phyloP scores from a whole-genome alignment of 2,888 invertebrate species.

The Conops quadrifasciatus region DNA sequence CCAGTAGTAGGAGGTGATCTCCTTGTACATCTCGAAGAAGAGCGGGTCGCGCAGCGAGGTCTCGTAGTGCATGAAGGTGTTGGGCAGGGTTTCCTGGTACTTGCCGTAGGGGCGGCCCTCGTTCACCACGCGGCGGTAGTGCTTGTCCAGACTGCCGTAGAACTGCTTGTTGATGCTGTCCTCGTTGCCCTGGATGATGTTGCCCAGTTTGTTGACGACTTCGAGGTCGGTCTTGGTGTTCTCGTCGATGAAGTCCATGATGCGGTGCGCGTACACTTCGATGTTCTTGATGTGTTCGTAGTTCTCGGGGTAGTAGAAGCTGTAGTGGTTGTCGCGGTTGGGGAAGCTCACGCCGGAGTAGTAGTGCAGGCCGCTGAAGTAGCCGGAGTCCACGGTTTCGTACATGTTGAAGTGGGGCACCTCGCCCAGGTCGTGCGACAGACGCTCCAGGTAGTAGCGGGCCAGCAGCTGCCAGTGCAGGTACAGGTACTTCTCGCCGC shows the following conservation, averaged over 20 bases:
- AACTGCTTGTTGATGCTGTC: conserved; percentile 67
- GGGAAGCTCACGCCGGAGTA: conserved; percentile 75
- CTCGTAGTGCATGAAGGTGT: conserved; percentile 71
- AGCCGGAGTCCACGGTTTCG: conserved; percentile 70
- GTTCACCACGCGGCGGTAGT: conserved; percentile 69
- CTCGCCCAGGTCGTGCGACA: conserved; percentile 75
- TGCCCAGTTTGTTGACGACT: conserved; percentile 67
- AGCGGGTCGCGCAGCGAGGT: conserved; percentile 78
- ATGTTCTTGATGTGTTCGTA: conserved; percentile 61
- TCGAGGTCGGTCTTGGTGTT: conserved; percentile 51
- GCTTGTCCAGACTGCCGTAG: conserved; percentile 68
- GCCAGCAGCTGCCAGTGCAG: conserved; percentile 66
- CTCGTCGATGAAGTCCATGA: conserved; percentile 67
- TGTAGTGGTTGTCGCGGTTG: conserved; percentile 69
- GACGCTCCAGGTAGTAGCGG: conserved; percentile 69
- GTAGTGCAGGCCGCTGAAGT: conserved; percentile 71
- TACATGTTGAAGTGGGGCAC: conserved; percentile 70
- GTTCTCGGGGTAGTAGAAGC: conserved; percentile 63
- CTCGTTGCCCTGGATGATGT: conserved; percentile 68
- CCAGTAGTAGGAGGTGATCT: conserved; percentile 68
- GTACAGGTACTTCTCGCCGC: conserved; percentile 66
- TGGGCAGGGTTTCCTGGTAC: conserved; percentile 55
- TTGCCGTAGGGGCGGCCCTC: conserved; percentile 57
- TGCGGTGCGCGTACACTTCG: conserved; percentile 68
- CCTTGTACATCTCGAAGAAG: conserved; percentile 76